These are phyloP conservation scores for Cerastis leucographa DNA, from an alignment of 2,888 invertebrate species.

Conservation along the genomic window DNA sequence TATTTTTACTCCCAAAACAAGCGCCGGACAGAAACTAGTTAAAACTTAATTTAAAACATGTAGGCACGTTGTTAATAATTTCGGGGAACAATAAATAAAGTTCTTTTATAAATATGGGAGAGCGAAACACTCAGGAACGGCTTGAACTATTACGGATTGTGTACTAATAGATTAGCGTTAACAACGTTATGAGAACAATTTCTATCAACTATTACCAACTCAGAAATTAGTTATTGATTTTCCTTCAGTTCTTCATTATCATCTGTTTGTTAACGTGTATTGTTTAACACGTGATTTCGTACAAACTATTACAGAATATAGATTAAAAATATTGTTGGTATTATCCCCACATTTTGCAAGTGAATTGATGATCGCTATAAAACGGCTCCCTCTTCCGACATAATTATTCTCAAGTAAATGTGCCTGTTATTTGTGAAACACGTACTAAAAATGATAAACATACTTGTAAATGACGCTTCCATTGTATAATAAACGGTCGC, in stretches of 20 bases:
- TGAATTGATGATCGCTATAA: neutral
- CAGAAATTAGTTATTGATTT: slow-evolving; percentile 38
- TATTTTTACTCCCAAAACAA: slow-evolving; percentile 48
- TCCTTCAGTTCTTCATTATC: slow-evolving; percentile 21
- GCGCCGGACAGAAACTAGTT: slow-evolving; percentile 44
- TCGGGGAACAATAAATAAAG: slow-evolving; percentile 28
- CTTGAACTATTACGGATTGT: slow-evolving; percentile 20
- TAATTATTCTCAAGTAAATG: slow-evolving; percentile 7
- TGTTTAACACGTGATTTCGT: neutral
- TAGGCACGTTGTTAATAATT: slow-evolving; percentile 49
- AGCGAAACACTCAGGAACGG: slow-evolving; percentile 28
- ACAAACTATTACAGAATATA: neutral
- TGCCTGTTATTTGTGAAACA: slow-evolving; percentile 27
- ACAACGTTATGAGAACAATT: slow-evolving; percentile 46
- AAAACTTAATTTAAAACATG: slow-evolving; percentile 46
- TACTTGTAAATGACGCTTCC: slow-evolving; percentile 59
- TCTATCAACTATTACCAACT: slow-evolving; percentile 34
- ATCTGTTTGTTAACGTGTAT: slow-evolving; percentile 12
- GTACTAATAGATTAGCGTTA: slow-evolving; percentile 37
- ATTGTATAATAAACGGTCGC: slow-evolving; percentile 76
- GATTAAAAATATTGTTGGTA: neutral
- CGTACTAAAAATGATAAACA: slow-evolving; percentile 55
- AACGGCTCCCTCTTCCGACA: neutral
- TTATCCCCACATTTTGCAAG: neutral
- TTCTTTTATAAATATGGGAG: slow-evolving; percentile 23